Percentiles rank a stretch among this genome's conserved stretches.
phyloP scores from a whole-genome alignment of 2,797 vertebrate species.

The Amblyopsis hoosieri region DNA sequence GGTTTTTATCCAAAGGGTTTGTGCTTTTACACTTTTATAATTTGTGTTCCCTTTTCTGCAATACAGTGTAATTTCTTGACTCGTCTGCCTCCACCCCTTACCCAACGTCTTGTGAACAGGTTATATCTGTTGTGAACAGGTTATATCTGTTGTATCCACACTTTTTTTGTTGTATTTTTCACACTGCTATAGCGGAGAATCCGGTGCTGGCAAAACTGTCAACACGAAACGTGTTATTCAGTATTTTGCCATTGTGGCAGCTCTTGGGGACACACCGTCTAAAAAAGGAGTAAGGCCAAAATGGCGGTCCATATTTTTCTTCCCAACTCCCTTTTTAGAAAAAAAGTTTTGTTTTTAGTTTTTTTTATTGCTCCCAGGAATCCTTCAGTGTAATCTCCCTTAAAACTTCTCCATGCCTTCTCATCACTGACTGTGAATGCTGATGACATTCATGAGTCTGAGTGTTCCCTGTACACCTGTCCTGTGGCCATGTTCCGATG shows the following conservation, averaged over 20 bases:
- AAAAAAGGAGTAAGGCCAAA: constrained; percentile 94
- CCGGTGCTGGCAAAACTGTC: constrained; percentile 99
- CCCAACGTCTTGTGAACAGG: constrained; percentile 14
- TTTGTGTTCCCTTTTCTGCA: constrained; percentile 13
- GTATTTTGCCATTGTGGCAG: constrained; percentile 98
- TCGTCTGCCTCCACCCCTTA: constrained; percentile 9
- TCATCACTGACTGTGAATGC: constrained; percentile 45
- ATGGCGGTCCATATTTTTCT: constrained; percentile 62
- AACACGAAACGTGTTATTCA: constrained; percentile 99
- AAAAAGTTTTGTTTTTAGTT: constrained; percentile 45
- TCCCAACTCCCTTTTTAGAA: constrained; percentile 40
- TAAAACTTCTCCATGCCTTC: constrained; percentile 57
- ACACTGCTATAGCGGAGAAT: constrained; percentile 90
- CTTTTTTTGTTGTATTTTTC: constrained; percentile 70
- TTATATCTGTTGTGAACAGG: constrained; percentile 20
- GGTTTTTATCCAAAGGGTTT: constrained; percentile 23
- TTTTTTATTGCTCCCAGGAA: constrained; percentile 51
- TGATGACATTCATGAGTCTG: constrained; percentile 50
- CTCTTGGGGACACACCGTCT: constrained; percentile 89
- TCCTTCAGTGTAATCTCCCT: constrained; percentile 50
- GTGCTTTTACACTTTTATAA: constrained; percentile 8
- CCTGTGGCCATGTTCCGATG: constrained; percentile 50
- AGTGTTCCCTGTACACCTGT: constrained; percentile 55
- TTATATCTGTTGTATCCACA: constrained; percentile 59
- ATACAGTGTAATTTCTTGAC: constrained; percentile 29